A percentile compares a stretch with the other conserved stretches of the same genome.
Conservation (phyloP, 2,888 invertebrate genomes). For the Agonopterix alstromeriana region DNA sequence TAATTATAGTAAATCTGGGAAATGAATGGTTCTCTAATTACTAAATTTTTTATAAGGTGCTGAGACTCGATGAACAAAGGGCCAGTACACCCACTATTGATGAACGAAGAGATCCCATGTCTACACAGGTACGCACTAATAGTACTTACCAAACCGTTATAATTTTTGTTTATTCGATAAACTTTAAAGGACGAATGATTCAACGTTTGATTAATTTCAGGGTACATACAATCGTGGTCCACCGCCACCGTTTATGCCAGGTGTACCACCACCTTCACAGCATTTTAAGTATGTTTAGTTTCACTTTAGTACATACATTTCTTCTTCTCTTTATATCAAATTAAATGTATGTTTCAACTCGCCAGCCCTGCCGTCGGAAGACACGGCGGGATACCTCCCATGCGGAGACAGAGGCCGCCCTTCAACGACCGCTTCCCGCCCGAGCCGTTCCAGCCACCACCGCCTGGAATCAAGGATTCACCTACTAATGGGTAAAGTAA, state of each 20-base stretch:
- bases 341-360: too few relatives aligned
- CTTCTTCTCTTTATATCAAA: too few relatives aligned
- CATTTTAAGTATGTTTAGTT: slow-evolving; percentile 32
- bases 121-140: slow-evolving; percentile 41
- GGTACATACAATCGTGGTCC: slow-evolving; percentile 44
- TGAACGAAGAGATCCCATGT: slow-evolving; percentile 66
- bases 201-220: slow-evolving; percentile 21
- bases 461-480: slow-evolving; percentile 77
- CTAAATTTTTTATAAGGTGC: slow-evolving; percentile 28
- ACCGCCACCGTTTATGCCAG: slow-evolving; percentile 41
- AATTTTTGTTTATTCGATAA: not conserved
- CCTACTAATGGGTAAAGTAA: slow-evolving; percentile 70
- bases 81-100: slow-evolving; percentile 85
- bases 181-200: not conserved
- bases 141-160: not conserved
- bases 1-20: too few relatives aligned
- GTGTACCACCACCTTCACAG: slow-evolving; percentile 41
- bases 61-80: slow-evolving; percentile 77
- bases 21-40: too few relatives aligned
- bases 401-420: slow-evolving; percentile 24
- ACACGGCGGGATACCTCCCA: slow-evolving; percentile 29
- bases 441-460: slow-evolving; percentile 73
- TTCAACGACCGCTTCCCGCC: slow-evolving; percentile 43
- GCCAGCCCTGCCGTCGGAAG: slow-evolving; percentile 17
- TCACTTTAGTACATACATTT: too few relatives aligned